These are phyloP conservation scores for Decapterus maruadsi DNA, from an alignment of 2,797 vertebrate species.

Conservation along the genomic window DNA sequence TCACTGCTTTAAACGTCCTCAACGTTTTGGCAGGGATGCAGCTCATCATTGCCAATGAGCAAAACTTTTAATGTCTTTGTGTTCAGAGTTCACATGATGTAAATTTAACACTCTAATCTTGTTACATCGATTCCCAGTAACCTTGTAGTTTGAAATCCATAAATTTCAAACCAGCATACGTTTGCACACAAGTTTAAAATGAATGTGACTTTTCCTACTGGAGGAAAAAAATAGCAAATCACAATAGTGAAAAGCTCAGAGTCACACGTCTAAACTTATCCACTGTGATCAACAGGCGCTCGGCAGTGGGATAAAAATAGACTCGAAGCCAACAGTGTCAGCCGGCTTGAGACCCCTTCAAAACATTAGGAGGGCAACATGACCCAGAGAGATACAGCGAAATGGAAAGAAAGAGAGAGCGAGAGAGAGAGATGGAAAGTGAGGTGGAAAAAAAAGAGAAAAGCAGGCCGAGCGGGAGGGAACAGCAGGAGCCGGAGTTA, in stretches of 20 bases:
- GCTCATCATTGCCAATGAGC: conserved; percentile 42
- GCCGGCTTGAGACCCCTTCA: conserved; percentile 70
- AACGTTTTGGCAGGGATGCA: conserved; percentile 47
- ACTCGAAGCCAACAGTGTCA: conserved; percentile 54
- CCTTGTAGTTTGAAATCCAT: conserved; percentile 13
- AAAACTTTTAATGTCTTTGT: conserved; percentile 39
- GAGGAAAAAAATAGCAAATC: background rate
- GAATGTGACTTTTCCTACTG: background rate
- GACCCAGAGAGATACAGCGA: conserved; percentile 52
- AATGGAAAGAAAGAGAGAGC: conserved; percentile 33
- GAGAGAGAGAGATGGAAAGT: conserved; percentile 19
- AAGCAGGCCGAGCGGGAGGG: background rate
- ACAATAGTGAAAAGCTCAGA: conserved; percentile 7
- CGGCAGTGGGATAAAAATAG: conserved; percentile 75
- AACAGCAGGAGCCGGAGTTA: conserved; percentile 11
- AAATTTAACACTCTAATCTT: background rate
- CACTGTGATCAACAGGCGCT: conserved; percentile 67
- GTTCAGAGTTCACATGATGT: background rate
- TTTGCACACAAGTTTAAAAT: conserved; percentile 18
- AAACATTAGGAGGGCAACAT: conserved; percentile 62
- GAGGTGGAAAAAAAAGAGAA: background rate
- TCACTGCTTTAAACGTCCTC: conserved; percentile 58
- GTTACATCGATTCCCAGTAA: conserved; percentile 6
- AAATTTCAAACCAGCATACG: background rate
- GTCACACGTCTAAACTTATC: conserved; percentile 60